A percentile compares a stretch with the other conserved stretches of the same genome.
Evolutionary conservation across 2,113 vertebrate genomes (phyloP).

Genomic region (Catharus minimus): DNA sequence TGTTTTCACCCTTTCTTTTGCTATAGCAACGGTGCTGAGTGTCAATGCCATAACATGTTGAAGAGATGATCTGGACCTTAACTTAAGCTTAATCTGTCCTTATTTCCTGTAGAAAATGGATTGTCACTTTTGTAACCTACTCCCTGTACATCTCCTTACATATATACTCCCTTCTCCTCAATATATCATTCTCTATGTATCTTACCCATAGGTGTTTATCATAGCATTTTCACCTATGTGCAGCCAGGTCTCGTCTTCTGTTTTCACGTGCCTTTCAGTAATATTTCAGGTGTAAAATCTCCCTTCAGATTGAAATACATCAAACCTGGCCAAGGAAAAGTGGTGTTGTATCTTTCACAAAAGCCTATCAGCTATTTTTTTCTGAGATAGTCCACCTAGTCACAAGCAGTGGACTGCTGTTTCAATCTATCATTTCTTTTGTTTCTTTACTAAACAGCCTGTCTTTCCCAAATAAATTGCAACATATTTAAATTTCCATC

Average conservation of each 20-base stretch:
- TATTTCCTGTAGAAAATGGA: background rate
- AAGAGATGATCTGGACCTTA: background rate
- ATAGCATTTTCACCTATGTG: background rate
- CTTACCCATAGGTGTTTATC: background rate
- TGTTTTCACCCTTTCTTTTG: background rate
- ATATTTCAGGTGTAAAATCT: background rate
- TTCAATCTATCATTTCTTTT: slow-evolving; percentile 17
- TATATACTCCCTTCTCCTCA: background rate
- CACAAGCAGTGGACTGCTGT: background rate
- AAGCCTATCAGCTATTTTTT: background rate
- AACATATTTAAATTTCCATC: slow-evolving; percentile 45
- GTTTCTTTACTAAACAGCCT: slow-evolving; percentile 17
- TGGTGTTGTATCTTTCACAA: background rate
- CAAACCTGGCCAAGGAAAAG: background rate
- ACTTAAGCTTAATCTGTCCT: background rate
- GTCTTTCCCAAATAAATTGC: slow-evolving; percentile 38
- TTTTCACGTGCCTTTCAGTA: background rate
- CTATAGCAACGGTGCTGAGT: background rate
- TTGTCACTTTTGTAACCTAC: background rate
- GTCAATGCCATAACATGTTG: background rate
- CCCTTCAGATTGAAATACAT: background rate
- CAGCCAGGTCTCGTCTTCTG: background rate
- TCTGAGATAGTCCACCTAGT: background rate
- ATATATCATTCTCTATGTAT: background rate
- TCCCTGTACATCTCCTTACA: background rate